Percentiles rank a stretch among this genome's conserved stretches.
phyloP scores from a whole-genome alignment of 2,113 vertebrate species.

The Ciconia stormi region DNA sequence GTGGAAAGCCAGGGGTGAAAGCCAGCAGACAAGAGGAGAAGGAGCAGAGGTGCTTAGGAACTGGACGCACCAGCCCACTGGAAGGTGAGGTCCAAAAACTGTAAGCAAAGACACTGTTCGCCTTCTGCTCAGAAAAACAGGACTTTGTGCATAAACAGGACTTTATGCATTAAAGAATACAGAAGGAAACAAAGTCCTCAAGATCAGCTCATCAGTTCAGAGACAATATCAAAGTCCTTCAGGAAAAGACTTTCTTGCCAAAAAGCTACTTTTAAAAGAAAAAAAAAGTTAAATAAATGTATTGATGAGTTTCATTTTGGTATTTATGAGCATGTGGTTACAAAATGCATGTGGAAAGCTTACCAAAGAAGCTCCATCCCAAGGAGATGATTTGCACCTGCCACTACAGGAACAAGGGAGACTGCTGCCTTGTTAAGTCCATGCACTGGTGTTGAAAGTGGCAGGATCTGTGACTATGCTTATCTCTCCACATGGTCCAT shows the following conservation, averaged over 20 bases:
- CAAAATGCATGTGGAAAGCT: neutral
- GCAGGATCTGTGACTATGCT: fast-evolving
- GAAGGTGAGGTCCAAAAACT: neutral
- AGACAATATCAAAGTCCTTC: neutral
- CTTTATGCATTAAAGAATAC: neutral
- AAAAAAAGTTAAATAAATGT: neutral
- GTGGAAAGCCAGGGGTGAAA: neutral
- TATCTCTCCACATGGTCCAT: neutral
- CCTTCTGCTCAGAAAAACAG: neutral
- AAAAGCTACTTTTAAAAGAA: neutral
- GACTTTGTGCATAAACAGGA: neutral
- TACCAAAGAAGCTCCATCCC: neutral
- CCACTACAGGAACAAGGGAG: neutral
- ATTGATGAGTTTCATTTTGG: neutral
- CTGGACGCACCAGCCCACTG: neutral
- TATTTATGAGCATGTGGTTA: neutral
- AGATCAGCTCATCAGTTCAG: neutral
- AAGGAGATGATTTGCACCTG: neutral
- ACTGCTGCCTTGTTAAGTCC: neutral
- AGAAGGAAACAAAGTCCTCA: neutral
- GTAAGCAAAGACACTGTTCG: neutral
- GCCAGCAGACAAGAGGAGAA: neutral
- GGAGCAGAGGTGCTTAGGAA: neutral
- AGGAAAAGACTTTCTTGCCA: neutral
- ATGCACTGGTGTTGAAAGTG: neutral